Evolutionary conservation across 2,113 vertebrate species (phyloP).

Genomic region (Gallinago undulata): DNA sequence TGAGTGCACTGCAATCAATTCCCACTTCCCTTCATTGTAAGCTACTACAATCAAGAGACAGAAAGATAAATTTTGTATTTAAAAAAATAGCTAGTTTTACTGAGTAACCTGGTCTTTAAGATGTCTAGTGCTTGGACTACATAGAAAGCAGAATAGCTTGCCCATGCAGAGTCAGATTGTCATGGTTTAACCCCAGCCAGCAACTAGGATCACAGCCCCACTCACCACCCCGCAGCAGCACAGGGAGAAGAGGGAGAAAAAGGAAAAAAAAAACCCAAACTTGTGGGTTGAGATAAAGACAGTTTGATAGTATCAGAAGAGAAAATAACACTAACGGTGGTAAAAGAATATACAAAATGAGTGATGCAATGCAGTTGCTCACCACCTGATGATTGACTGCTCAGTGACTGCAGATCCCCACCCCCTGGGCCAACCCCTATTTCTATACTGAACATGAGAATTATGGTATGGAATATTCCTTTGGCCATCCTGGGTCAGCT

Average conservation of each 20-base stretch:
- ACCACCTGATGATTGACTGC: neutral
- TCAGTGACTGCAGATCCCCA: neutral
- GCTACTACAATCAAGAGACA: neutral
- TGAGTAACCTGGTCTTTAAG: neutral
- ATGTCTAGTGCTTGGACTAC: neutral
- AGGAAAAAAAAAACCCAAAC: neutral
- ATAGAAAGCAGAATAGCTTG: neutral
- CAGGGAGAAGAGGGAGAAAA: neutral
- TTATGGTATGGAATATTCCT: neutral
- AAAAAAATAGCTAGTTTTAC: neutral
- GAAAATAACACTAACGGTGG: neutral
- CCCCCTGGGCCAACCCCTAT: neutral
- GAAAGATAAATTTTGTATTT: neutral
- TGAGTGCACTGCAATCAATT: neutral
- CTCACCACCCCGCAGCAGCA: neutral
- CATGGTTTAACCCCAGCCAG: neutral
- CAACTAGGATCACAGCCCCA: neutral
- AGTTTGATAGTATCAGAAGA: neutral
- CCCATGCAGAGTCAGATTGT: neutral
- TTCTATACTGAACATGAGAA: neutral
- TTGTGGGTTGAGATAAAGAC: neutral
- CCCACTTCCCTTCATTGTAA: accelerated
- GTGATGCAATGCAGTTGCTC: neutral
- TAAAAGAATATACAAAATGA: neutral
- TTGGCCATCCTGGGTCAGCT: neutral